Conservation (phyloP, 2,797 vertebrate species). For the Ambastaia sidthimunki region DNA sequence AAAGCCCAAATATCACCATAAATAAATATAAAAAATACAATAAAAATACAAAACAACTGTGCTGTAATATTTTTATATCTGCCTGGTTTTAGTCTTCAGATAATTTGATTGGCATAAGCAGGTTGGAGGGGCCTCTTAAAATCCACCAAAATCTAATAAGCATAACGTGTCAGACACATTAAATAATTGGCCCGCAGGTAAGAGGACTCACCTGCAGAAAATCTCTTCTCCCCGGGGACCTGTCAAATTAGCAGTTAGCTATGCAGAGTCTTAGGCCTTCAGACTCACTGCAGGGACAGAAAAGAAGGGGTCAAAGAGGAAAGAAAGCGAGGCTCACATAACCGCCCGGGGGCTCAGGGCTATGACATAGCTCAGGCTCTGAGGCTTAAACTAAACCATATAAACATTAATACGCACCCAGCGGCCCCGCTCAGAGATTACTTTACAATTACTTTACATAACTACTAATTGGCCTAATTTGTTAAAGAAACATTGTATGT, state of each 20-base stretch:
- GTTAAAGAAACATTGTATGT: slow-evolving; percentile 67
- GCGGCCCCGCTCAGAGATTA: slow-evolving; percentile 57
- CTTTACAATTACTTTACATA: slow-evolving; percentile 70
- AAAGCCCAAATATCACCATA: background rate
- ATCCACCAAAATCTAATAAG: slow-evolving; percentile 53
- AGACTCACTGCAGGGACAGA: slow-evolving; percentile 13
- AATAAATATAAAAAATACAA: too few relatives aligned
- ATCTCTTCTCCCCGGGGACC: slow-evolving; percentile 54
- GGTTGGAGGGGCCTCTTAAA: slow-evolving; percentile 40
- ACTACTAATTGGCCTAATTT: slow-evolving; percentile 71
- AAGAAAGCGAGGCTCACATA: slow-evolving; percentile 47
- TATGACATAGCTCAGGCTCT: slow-evolving; percentile 40
- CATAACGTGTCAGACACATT: slow-evolving; percentile 40
- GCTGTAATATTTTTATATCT: slow-evolving; percentile 20
- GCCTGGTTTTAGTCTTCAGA: slow-evolving; percentile 16
- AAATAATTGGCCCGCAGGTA: slow-evolving; percentile 53
- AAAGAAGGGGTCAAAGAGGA: slow-evolving; percentile 9
- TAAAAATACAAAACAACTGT: too few relatives aligned
- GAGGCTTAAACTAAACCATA: slow-evolving; percentile 64
- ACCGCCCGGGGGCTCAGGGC: slow-evolving; percentile 45
- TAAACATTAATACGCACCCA: slow-evolving; percentile 62
- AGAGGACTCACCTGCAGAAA: slow-evolving; percentile 62
- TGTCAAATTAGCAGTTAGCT: slow-evolving; percentile 64
- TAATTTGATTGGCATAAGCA: slow-evolving; percentile 56
- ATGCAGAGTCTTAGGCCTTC: slow-evolving; percentile 52